Evolutionary conservation across 2,797 vertebrate genomes (phyloP).

Genomic region (Labeo calbasu): DNA sequence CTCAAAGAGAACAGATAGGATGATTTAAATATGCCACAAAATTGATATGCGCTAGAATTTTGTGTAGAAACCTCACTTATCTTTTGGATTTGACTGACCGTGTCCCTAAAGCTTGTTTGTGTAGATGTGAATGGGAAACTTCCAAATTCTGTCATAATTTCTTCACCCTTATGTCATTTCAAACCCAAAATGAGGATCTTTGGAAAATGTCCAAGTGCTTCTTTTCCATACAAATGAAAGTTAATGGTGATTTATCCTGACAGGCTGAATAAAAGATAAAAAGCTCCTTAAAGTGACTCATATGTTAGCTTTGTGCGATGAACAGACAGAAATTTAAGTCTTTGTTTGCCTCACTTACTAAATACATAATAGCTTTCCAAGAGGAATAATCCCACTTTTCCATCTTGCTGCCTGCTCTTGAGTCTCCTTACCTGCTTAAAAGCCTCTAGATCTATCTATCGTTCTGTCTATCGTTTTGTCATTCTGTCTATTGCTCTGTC

Average conservation of each 20-base stretch:
- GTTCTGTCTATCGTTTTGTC: too few relatives aligned
- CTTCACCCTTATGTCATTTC: neutral
- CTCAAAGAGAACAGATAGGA: neutral
- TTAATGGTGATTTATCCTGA: neutral
- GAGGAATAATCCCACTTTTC: too few relatives aligned
- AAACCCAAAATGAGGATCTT: neutral
- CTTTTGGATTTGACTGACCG: neutral
- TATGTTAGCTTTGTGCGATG: neutral
- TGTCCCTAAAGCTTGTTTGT: neutral
- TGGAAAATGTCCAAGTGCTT: conserved; percentile 2
- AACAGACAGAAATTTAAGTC: neutral
- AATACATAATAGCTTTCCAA: neutral
- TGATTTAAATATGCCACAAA: conserved; percentile 9
- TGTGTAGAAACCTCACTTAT: neutral
- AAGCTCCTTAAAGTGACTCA: neutral
- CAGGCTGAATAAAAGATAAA: neutral
- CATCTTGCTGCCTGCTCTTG: too few relatives aligned
- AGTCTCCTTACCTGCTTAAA: too few relatives aligned
- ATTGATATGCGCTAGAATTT: neutral
- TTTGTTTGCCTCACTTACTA: neutral
- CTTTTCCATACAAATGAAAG: neutral
- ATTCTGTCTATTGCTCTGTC: too few relatives aligned
- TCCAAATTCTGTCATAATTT: neutral
- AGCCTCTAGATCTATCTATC: too few relatives aligned
- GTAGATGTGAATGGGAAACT: neutral